Evolutionary conservation across 2,888 invertebrate species (phyloP).

Genomic region (Trichogramma dendrolimi): DNA sequence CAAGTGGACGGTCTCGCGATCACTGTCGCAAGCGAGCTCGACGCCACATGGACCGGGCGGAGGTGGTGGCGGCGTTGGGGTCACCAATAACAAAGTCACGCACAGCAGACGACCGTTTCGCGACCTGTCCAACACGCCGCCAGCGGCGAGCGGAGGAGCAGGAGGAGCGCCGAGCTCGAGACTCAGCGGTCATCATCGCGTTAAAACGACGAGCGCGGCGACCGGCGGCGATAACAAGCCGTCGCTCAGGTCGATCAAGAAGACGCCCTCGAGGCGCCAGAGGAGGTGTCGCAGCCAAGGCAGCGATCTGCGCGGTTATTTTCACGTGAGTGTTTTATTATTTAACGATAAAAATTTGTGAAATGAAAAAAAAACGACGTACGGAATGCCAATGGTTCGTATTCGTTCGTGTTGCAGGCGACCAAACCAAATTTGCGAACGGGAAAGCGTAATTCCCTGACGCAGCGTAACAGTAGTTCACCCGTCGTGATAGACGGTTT

Average conservation of each 20-base stretch:
- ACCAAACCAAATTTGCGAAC: constrained; percentile 45
- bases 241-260: constrained; percentile 21
- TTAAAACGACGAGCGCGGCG: constrained; percentile 5
- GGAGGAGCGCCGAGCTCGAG: not conserved
- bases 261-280: constrained; percentile 38
- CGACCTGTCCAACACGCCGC: constrained; percentile 49
- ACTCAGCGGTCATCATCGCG: too few relatives aligned
- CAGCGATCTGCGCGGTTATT: constrained; percentile 46
- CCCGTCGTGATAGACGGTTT: constrained; percentile 43
- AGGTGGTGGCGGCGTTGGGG: not conserved
- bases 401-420: constrained; percentile 33
- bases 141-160: constrained; percentile 32
- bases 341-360: not conserved
- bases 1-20: constrained; percentile 52
- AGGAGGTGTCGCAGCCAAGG: constrained; percentile 48
- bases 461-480: constrained; percentile 36
- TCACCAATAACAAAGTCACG: constrained; percentile 30
- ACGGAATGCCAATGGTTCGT: not conserved
- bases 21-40: constrained; percentile 47
- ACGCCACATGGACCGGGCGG: constrained; percentile 43
- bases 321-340: constrained; percentile 39
- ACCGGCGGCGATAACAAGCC: too few relatives aligned
- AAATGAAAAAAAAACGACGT: not conserved
- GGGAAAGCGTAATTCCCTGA: constrained; percentile 45
- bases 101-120: constrained; percentile 44